Conservation (phyloP, 2,113 vertebrate genomes). For the Dicrurus megarhynchus region DNA sequence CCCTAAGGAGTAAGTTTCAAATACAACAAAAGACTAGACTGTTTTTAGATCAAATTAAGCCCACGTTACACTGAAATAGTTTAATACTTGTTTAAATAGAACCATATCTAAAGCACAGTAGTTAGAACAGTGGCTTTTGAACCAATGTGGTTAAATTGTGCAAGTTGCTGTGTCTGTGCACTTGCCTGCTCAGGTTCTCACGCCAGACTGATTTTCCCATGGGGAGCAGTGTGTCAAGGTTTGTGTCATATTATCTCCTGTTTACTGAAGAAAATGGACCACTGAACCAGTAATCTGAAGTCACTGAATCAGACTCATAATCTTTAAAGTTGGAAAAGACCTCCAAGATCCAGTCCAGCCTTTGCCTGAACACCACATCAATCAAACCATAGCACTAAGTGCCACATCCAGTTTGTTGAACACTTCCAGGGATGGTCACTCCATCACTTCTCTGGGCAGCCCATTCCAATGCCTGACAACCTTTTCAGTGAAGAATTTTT, state of each 20-base stretch:
- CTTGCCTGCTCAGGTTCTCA: neutral
- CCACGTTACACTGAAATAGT: neutral
- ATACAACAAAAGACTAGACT: neutral
- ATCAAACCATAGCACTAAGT: neutral
- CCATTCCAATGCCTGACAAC: neutral
- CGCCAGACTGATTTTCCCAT: fast-evolving
- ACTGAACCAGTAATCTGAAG: neutral
- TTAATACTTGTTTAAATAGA: neutral
- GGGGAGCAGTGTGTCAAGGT: neutral
- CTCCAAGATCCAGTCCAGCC: neutral
- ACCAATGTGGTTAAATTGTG: neutral
- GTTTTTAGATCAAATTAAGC: neutral
- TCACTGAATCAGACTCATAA: neutral
- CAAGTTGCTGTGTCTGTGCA: fast-evolving
- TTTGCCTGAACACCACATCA: neutral
- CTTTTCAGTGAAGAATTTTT: neutral
- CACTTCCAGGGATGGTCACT: neutral
- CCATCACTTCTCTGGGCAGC: neutral
- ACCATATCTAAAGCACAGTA: neutral
- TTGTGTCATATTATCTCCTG: neutral
- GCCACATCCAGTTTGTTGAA: neutral
- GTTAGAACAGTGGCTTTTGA: neutral
- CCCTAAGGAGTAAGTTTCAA: neutral
- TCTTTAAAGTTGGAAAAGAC: neutral
- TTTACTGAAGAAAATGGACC: neutral